phyloP scores from a whole-genome alignment of 2,888 invertebrate species.

The Caenorhabditis panamensis region DNA sequence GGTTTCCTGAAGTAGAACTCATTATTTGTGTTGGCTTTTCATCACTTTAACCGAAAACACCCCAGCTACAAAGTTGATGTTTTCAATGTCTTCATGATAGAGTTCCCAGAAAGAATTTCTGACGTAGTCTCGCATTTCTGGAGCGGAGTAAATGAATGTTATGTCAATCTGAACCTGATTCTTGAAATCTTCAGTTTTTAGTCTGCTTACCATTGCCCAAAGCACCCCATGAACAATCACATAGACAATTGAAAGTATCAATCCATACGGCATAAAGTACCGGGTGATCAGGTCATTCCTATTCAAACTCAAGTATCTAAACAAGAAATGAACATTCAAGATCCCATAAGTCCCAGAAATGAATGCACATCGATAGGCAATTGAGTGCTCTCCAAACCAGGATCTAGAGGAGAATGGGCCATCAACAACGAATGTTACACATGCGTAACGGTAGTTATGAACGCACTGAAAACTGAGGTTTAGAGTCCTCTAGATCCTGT shows the following conservation, averaged over 20 bases:
- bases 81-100: conserved; percentile 4
- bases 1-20: no score
- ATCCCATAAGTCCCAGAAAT: not conserved
- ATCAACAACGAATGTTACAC: conserved; percentile 14
- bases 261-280: conserved; percentile 37
- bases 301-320: not conserved
- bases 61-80: conserved; percentile 15
- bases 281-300: conserved; percentile 20
- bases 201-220: conserved; percentile 14
- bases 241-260: conserved; percentile 1
- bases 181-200: no score
- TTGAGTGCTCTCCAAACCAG: not conserved
- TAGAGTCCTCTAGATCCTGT: not conserved
- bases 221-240: conserved; percentile 19
- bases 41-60: conserved; percentile 25
- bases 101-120: not conserved
- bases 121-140: conserved; percentile 23
- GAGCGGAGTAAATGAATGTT: not conserved
- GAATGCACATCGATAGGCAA: not conserved
- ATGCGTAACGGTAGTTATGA: conserved; percentile 17
- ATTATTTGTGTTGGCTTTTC: no score
- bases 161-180: no score
- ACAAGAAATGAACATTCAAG: not conserved
- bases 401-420: conserved; percentile 6
- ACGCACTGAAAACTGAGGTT: conserved; percentile 8